Base-by-base conservation (phyloP, 2,113 vertebrate species). In the Melanostigma gelatinosum region DNA sequence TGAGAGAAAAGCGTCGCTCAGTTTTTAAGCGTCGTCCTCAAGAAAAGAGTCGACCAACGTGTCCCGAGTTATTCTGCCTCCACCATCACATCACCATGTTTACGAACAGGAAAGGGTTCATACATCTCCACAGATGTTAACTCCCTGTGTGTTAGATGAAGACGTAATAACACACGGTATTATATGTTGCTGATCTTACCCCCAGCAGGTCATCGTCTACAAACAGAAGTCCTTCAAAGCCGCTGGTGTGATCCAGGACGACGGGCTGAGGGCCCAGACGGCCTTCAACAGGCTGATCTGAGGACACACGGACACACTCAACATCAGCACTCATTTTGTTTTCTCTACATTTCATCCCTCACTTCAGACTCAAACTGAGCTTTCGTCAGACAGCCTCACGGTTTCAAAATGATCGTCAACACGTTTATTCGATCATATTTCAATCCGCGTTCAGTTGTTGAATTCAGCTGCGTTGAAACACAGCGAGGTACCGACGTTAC, bases 171-270 rank as follows among this genome's bases (percentile, higher is more conserved):
- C 0, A 15, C 6, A 6, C 8, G 6, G 46, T 0, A 34, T 5
- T 5, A 34, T 34, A 6, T 4, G 34, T 4, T 2, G 3, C 20
- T 10, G 2, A 27, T 6, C 44, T 96, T 83, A 99, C 98, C 96
- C 97, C 98, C 40, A 99, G 93, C 22, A 99, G 96, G 85, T 99
- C 98, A 70, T 99, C 98, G 16, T 99, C 98, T 0, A 99, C 98
- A 60, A 99, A 95, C 67, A 99, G 94, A 6, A 99, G 96, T 0
- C 98, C 98, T 78, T 99, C 98, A 13, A 99, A 99, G 74, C 98
- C 98, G 0, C 97, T 97, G 0, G 97, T 99, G 93, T 99, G 98
- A 86, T 99, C 98, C 78, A 99, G 88, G 38, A 99, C 97, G 58
- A 99, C 97, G 0, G 96, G 94, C 69, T 96, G 93, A 15, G 98